A percentile compares a stretch with the other conserved stretches of the same genome.
Evolutionary conservation across 2,888 invertebrate species (phyloP).

Genomic region (Eupeodes latifasciatus): DNA sequence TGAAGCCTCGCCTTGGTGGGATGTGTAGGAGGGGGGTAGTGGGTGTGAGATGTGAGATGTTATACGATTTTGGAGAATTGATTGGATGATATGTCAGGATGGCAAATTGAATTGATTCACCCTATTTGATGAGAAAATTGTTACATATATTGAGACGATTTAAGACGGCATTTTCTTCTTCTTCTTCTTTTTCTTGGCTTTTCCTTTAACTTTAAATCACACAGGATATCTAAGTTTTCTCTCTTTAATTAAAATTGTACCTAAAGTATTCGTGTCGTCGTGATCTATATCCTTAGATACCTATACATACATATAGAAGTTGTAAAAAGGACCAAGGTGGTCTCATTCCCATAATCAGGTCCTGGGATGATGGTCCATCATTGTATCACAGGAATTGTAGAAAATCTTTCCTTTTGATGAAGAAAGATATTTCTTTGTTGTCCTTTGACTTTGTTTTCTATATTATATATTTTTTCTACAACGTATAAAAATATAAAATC

Average conservation of each 20-base stretch:
- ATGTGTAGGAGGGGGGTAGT: neutral
- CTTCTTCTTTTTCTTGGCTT: neutral
- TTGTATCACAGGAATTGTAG: neutral
- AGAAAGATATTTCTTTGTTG: conserved; percentile 59
- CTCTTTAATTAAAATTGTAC: conserved; percentile 71
- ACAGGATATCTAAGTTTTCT: conserved; percentile 38
- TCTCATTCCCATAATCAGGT: too few species aligned
- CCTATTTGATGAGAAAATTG: conserved; percentile 75
- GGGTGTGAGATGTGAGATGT: neutral
- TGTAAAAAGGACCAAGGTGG: too few species aligned
- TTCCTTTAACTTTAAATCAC: neutral
- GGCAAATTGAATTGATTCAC: conserved; percentile 72
- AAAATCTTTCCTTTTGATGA: conserved; percentile 19
- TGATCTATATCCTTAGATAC: too few species aligned
- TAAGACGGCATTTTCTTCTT: neutral
- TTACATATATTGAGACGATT: conserved; percentile 52
- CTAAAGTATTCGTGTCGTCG: too few species aligned
- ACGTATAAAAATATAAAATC: too few species aligned
- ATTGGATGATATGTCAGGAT: conserved; percentile 71
- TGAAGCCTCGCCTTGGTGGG: neutral
- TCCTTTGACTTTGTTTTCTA: conserved; percentile 65
- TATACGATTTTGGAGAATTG: conserved; percentile 53
- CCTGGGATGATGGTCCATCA: too few species aligned
- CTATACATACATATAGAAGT: neutral
- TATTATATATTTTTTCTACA: too few species aligned